Evolutionary conservation across 1,140 invertebrate genomes (phyloP), one percentile per base, ranked within the genome.

Genomic region (Drosophila pseudoananassae): DNA sequence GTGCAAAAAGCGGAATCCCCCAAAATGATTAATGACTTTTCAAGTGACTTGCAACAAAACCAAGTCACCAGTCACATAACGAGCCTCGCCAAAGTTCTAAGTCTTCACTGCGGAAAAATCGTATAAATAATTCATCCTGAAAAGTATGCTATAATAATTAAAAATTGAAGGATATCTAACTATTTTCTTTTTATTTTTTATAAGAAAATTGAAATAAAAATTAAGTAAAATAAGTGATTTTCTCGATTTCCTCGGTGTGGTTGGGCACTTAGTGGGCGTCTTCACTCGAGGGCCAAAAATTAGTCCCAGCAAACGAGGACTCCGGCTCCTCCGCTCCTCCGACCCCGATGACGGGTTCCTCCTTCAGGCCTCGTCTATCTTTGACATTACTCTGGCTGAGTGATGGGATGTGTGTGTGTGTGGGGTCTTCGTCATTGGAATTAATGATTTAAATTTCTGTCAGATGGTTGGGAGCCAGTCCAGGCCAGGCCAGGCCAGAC

Each of bases 21-120:
- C 78, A 68, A 88, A 88, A 90, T 90, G 88, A 90, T 90, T 85
- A 90, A 90, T 87, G 88, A 90, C 74, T 82, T 81, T 90, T 84
- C 77, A 78, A 90, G 88, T 90, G 88, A 90, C 88, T 90, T 75
- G 80, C 88, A 71, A 77, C 77, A 73, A 80, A 80, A 80, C 70
- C 58, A 75, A 76, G 72, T 76, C 72, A 75, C 71, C 53, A 75
- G 71, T 66, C 65, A 46, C 78, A 79, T 71, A 71, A 78, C 75
- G 75, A 78, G 61, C 31, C 63, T 47, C 49, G 49, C 64, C 58
- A 49, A 75, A 65, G 59, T 47, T 20, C 51, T 14, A 40, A 25
- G 49, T 29, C 10, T 57, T 5, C 71, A 75, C 52, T 51, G 52
- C 1, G 7, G 1, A 17, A 64, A 74, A 65, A 1, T 23, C 29